Base-by-base conservation (phyloP, 2,113 vertebrate species). In the Percopsis transmontana region DNA sequence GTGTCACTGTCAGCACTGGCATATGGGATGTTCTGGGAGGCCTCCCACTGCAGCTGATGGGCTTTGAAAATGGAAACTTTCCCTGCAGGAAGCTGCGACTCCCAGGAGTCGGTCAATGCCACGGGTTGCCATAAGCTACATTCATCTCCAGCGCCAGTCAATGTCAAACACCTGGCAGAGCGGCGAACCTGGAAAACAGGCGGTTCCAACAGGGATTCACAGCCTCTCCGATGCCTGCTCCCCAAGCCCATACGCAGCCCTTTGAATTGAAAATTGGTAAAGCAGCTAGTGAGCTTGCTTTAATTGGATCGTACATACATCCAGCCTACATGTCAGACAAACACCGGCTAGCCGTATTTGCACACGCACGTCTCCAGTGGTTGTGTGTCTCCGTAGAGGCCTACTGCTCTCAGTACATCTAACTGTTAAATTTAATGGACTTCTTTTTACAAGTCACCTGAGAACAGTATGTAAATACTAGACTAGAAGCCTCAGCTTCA, bases 31-130 rank as follows among this genome's bases (percentile, higher is more conserved):
- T 77, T 84, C 73, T 68, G 85, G 85, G 83, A 92, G 91, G 88
- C 84, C 87, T 93, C 90, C 90, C 92, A 90, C 78, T 86, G 90
- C 92, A 90, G 91, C 81, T 80, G 83, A 92, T 79, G 84, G 87
- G 91, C 91, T 95, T 94, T 94, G 93, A 94, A 96, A 95, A 95
- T 81, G 92, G 91, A 94, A 93, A 93, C 92, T 92, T 93, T 92
- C 93, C 83, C 92, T 91, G 91, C 91, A 94, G 92, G 93, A 94
- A 93, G 90, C 90, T n/a, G 51, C 81, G 90, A 91, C 84, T 93
- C 93, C 91, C 90, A 38, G 58, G 90, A 93, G 92, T 82, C 77
- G 56, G 86, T 91, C 90, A 86, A 89, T 94, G 94, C 94, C 89
- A 92, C 88, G 85, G 90, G 83, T 86, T 93, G 92, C 92, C 91